Evolutionary conservation across 1,140 invertebrate species (phyloP).

Genomic region (Bactericera cockerelli): DNA sequence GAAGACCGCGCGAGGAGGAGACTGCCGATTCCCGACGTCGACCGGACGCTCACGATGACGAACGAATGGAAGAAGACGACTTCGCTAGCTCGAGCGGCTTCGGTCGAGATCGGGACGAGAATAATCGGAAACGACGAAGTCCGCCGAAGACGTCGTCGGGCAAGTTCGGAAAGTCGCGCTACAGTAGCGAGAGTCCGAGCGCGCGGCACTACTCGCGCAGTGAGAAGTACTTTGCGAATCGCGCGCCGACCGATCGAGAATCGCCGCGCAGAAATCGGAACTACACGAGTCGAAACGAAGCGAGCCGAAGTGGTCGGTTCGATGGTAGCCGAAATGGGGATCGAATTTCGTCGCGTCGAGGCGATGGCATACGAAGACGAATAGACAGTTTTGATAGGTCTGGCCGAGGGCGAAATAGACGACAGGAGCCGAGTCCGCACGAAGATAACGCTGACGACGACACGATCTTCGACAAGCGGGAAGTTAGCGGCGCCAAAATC

Average conservation of each 20-base stretch:
- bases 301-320: too few relatives aligned
- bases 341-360: neutral
- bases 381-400: neutral
- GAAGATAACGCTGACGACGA: neutral
- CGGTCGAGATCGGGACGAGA: neutral
- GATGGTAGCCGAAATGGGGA: too few relatives aligned
- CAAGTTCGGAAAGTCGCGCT: neutral
- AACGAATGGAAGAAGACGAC: neutral
- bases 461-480: neutral
- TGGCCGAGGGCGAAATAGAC: neutral
- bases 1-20: neutral
- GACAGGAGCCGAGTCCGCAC: neutral
- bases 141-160: too few relatives aligned
- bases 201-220: neutral
- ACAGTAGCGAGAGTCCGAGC: neutral
- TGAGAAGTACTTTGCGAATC: neutral
- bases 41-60: neutral
- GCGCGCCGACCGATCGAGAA: too few relatives aligned
- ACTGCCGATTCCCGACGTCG: neutral
- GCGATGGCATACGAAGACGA: neutral
- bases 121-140: neutral
- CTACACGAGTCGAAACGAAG: too few relatives aligned
- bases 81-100: neutral
- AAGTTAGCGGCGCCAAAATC: neutral
- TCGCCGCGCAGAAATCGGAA: too few relatives aligned